Base-by-base conservation (phyloP, 2,113 vertebrate genomes). In the Anguilla japonica region DNA sequence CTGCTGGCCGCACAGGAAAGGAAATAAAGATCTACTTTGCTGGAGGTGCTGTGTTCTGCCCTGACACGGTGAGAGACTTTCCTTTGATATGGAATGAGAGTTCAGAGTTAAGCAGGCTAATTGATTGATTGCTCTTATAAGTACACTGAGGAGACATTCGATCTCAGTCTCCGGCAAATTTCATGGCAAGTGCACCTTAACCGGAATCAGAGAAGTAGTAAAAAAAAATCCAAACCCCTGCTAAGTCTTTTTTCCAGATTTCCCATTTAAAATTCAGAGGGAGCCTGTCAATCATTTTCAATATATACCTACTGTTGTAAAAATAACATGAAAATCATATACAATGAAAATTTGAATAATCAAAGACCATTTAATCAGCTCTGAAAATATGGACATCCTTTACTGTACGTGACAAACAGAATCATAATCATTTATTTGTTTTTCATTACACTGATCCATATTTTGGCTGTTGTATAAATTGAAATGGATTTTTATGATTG, bases 401-500 rank as follows among this genome's bases (percentile, higher is more conserved):
- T 80, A 43, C 63, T 60, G 75, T 50, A 80, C 3, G 5, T 6
- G 3, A 34, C 34, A 84, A 80, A 43, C 79, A 60, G 57, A 53
- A 50, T 56, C 26, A 83, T 63, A 2, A 53, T 39, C 26, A 41
- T 22, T 29, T 39, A 60, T 40, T 57, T 7, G 15, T 20, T 46
- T 78, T 79, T 56, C n/a, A 83, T 79, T 71, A 82, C 82, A n/a
- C 26, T 18, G 67, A 83, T 79, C 82, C 34, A 41, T 18, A 83
- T 20, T 79, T 83, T 81, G 50, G 86, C 20, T 22, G 34, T 16
- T 5, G 29, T 15, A 1, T 15, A 83, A 87, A 83, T 57, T 41
- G 78, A 75, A 83, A 53, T 56, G 20, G 86, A 75, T 78, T 79
- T 79, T 87, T 87, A 86, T 87, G 67, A 83, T 87, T 75, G 53